Evolutionary conservation across 1,140 invertebrate species (phyloP), one percentile per base, ranked within the genome.

Genomic region (Stegodyphus mimosarum): DNA sequence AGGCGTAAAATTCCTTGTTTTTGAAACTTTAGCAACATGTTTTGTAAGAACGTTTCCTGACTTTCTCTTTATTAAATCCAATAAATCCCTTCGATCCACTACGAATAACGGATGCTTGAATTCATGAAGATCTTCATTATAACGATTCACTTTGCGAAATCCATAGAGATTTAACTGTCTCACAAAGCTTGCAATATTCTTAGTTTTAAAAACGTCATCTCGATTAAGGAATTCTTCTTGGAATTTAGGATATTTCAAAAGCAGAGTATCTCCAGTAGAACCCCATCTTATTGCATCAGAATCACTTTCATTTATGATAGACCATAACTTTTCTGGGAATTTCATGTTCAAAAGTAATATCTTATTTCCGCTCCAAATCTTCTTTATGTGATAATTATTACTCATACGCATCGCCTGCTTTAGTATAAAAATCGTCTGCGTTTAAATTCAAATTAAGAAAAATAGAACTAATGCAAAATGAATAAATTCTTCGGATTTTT

Each of bases 141-240:
- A 69, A 18, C 76, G 76, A 53, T 69, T 67, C n/a, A 89, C 86
- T 85, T 90, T 90, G 13, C 88, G 86, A 85, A 90, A 90, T 15
- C 89, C 89, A 71, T 90, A 90, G 13, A 90, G 86, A 84, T 90
- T 90, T 48, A 90, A 86, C 70, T 90, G 89, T 51, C 89, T 86
- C 11, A 90, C 87, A 81, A 90, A 90, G 77, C 89, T 89, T 18
- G 86, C 87, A 67, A 90, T 88, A 63, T 90, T 89, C 33, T 66
- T 83, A 0, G 89, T 90, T 77, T 89, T 90, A 80, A 90, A 90
- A 17, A 88, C 86, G 10, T 69, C 18, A 6, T 86, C 71, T n/a
- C 80, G 83, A 17, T 84, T 85, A 11, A 90, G 86, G 79, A 88
- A 90, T 66, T 90, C 87, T 51, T 76, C 55, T 80, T 89, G 85